phyloP scores from a whole-genome alignment of 2,113 vertebrate species.

The Ophiodon elongatus region DNA sequence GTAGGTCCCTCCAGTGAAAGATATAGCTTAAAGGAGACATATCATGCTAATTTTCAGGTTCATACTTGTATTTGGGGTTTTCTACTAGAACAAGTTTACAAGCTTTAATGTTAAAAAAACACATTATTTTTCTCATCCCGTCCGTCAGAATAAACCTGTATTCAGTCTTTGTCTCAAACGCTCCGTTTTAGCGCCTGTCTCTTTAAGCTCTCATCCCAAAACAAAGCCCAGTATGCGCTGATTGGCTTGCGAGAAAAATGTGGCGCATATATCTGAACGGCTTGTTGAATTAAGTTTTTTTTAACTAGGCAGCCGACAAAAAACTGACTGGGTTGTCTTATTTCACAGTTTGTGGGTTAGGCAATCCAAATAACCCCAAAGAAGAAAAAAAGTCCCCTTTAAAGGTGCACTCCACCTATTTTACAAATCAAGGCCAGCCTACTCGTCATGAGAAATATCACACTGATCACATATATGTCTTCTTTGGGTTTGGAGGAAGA shows the following conservation, averaged over 20 bases:
- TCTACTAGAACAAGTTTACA: no score
- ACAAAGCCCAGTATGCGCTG: neutral
- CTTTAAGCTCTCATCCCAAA: no score
- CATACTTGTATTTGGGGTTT: no score
- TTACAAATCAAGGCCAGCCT: neutral
- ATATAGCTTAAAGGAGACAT: neutral
- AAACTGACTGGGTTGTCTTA: no score
- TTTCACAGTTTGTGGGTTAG: neutral
- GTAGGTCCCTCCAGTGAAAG: neutral
- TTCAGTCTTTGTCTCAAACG: neutral
- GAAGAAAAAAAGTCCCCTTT: neutral
- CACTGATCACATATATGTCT: no score
- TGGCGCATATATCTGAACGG: neutral
- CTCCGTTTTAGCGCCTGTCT: neutral
- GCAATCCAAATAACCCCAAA: neutral
- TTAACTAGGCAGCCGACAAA: neutral
- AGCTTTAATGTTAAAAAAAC: no score
- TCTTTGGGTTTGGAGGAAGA: neutral
- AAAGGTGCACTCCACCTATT: constrained; percentile 1
- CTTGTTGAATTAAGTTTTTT: neutral
- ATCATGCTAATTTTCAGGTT: neutral
- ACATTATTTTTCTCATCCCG: no score
- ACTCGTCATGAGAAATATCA: neutral
- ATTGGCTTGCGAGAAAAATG: neutral
- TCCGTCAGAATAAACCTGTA: neutral